These are phyloP conservation scores for Apostichopus japonicus DNA, from an alignment of 35 echinoderm and acorn worm genomes.

Conservation along the genomic window DNA sequence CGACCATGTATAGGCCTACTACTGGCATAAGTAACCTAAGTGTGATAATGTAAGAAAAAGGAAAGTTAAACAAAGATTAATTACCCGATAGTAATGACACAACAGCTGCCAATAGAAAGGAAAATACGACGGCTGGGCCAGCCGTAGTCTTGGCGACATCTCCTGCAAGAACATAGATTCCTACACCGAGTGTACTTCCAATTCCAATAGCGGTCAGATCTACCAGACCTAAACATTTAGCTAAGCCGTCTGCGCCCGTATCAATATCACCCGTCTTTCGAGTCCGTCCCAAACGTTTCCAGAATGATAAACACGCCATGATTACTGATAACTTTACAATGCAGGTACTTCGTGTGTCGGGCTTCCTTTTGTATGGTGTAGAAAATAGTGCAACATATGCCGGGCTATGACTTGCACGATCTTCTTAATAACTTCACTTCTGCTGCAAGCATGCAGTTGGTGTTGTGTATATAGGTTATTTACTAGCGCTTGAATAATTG, in stretches of 20 bases:
- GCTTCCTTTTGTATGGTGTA: no score
- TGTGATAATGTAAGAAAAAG: no score
- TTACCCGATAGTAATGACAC: constrained; percentile 94
- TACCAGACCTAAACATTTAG: constrained; percentile 71
- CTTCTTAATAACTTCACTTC: no score
- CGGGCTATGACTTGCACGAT: no score
- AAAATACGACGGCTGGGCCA: constrained; percentile 88
- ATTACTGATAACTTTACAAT: neutral
- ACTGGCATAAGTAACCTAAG: no score
- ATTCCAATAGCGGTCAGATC: constrained; percentile 94
- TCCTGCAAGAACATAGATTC: constrained; percentile 85
- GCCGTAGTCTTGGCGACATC: constrained; percentile 79
- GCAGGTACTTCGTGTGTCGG: no score
- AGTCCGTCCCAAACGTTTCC: constrained; percentile 66
- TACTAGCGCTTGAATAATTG: no score
- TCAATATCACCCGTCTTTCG: constrained; percentile 54
- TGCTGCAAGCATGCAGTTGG: no score
- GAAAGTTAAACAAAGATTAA: neutral
- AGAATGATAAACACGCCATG: neutral
- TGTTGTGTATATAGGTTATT: no score
- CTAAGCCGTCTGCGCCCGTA: constrained; percentile 37
- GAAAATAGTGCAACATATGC: no score
- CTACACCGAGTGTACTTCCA: constrained; percentile 90
- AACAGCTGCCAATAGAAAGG: constrained; percentile 82
- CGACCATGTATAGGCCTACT: no score